These are phyloP conservation scores for Orientallactaga sibirica DNA, from an alignment of 2,797 vertebrate species.

Conservation along the genomic window DNA sequence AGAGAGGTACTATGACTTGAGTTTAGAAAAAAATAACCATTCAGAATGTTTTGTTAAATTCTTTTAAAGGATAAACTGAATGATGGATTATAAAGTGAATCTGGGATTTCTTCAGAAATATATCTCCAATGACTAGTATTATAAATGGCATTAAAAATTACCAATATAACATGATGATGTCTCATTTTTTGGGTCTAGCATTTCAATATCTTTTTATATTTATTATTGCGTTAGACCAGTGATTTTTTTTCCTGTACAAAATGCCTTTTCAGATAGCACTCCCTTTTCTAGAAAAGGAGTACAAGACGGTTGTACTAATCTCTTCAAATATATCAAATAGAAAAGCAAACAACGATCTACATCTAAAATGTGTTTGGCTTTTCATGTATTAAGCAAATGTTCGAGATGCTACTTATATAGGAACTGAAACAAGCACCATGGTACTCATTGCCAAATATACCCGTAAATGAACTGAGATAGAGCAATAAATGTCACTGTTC, in stretches of 20 bases:
- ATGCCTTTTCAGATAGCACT: not conserved
- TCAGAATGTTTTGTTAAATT: slow-evolving; percentile 19
- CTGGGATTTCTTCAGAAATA: slow-evolving; percentile 37
- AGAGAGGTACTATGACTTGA: slow-evolving; percentile 24
- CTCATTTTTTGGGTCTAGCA: slow-evolving; percentile 38
- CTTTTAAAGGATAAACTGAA: not conserved
- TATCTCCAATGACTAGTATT: slow-evolving; percentile 17
- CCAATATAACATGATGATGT: not conserved
- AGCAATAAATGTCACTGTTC: not conserved
- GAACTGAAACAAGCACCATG: slow-evolving; percentile 26
- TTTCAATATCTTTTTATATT: slow-evolving; percentile 23
- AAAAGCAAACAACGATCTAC: slow-evolving; percentile 35
- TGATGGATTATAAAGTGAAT: not conserved
- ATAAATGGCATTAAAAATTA: slow-evolving; percentile 29
- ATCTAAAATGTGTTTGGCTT: slow-evolving; percentile 12
- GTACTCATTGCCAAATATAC: not conserved
- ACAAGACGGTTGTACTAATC: not conserved
- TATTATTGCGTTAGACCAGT: not conserved
- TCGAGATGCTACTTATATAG: slow-evolving; percentile 26
- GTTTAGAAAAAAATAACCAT: slow-evolving; percentile 27
- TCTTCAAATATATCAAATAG: slow-evolving; percentile 29
- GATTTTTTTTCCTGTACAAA: slow-evolving; percentile 44
- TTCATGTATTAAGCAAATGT: slow-evolving; percentile 46
- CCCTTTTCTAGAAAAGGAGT: not conserved
- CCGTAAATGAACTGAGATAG: not conserved